Conservation (phyloP, 2,113 vertebrate species). For the Nothocercus nigrocapillus region DNA sequence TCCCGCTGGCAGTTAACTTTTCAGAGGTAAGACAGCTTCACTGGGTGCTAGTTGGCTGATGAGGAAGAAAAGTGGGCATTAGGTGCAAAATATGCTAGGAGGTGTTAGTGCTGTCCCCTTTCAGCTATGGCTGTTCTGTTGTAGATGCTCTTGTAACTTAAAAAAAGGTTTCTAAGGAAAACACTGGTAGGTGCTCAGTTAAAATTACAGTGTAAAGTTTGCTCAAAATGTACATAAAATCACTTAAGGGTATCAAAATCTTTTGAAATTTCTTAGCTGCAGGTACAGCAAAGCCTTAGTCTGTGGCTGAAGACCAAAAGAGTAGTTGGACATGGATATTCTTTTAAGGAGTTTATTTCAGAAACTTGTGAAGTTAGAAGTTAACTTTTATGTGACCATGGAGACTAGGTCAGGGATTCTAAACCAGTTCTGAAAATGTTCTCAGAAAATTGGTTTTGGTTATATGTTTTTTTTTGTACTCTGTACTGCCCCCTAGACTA, state of each 20-base stretch:
- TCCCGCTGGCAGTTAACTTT: conserved; percentile 96
- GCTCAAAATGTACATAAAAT: neutral
- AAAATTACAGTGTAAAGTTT: neutral
- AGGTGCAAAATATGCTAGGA: rapidly evolving
- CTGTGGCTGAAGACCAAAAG: rapidly evolving
- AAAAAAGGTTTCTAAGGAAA: neutral
- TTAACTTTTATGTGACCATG: neutral
- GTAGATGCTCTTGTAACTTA: neutral
- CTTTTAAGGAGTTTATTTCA: neutral
- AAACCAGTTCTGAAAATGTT: neutral
- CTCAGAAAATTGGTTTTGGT: neutral
- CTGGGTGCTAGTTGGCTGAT: neutral
- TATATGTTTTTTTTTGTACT: neutral
- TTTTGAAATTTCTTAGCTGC: rapidly evolving
- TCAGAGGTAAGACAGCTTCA: conserved; percentile 88
- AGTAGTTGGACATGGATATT: rapidly evolving
- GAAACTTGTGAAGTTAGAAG: neutral
- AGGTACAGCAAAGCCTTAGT: neutral
- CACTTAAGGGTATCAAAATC: neutral
- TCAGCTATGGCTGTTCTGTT: rapidly evolving
- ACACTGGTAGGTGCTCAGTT: rapidly evolving
- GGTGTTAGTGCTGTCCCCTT: neutral
- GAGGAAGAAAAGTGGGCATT: neutral
- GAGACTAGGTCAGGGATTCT: neutral
- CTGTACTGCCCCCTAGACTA: neutral